Conservation (phyloP, 2,113 vertebrate species). For the Coracopsis vasa region DNA sequence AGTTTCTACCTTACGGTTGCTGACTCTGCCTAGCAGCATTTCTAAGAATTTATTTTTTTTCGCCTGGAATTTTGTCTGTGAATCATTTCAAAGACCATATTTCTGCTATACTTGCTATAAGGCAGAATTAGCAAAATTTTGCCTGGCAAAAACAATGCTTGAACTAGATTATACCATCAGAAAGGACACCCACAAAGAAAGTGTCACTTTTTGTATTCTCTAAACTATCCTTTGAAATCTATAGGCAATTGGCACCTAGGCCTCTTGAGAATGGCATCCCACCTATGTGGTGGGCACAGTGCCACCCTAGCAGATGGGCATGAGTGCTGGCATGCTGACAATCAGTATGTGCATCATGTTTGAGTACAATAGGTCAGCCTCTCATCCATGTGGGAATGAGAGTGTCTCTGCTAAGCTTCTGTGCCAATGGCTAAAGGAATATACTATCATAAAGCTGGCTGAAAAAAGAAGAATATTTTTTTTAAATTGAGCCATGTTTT, state of each 20-base stretch:
- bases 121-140: slow-evolving; percentile 8
- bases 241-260: slow-evolving; percentile 65
- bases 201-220: background rate
- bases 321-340: slow-evolving; percentile 71
- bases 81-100: background rate
- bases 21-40: slow-evolving; percentile 19
- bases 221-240: slow-evolving; percentile 51
- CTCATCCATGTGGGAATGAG: slow-evolving; percentile 46
- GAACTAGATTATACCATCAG: background rate
- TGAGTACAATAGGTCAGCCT: slow-evolving; percentile 73
- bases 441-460: slow-evolving; percentile 12
- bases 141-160: background rate
- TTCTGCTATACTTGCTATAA: background rate
- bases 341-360: slow-evolving; percentile 76
- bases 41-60: background rate
- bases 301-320: slow-evolving; percentile 75
- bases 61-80: background rate
- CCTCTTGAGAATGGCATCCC: slow-evolving; percentile 47
- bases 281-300: slow-evolving; percentile 54
- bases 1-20: background rate
- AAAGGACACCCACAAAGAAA: slow-evolving; percentile 1
- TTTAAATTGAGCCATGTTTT: background rate
- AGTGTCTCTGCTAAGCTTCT: slow-evolving; percentile 37
- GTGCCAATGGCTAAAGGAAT: slow-evolving; percentile 69
- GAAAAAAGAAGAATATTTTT: background rate